phyloP scores from a whole-genome alignment of 1,140 invertebrate genomes.

The Propsilocerus akamusi region DNA sequence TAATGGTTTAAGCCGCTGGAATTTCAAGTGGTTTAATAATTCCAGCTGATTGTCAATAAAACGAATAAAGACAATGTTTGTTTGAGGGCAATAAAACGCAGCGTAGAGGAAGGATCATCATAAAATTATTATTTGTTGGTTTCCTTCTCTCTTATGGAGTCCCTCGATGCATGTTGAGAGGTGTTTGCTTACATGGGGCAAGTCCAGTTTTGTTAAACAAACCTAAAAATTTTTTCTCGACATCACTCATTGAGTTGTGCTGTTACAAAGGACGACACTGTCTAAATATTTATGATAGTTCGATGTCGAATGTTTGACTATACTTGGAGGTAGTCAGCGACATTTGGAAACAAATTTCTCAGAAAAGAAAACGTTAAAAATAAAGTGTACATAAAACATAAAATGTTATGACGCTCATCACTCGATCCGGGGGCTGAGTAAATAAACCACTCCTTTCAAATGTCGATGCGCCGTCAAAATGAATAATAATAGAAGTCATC shows the following conservation, averaged over 20 bases:
- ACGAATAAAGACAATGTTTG: not conserved
- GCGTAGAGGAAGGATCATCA: not conserved
- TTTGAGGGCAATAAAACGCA: not conserved
- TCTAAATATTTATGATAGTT: constrained; percentile 3
- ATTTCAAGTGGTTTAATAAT: no score
- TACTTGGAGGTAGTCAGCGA: not conserved
- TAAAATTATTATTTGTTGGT: constrained; percentile 1
- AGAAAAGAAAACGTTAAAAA: not conserved
- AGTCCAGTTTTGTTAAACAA: not conserved
- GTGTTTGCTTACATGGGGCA: not conserved
- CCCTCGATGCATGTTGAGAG: not conserved
- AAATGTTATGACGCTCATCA: not conserved
- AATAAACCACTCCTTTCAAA: not conserved
- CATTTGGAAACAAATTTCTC: no score
- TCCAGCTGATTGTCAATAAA: no score
- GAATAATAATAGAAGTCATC: no score
- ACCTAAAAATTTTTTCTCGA: not conserved
- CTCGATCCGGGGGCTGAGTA: not conserved
- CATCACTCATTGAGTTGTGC: not conserved
- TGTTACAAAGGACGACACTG: constrained; percentile 3
- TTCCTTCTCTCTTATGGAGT: not conserved
- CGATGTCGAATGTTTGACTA: not conserved
- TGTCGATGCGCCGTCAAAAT: no score
- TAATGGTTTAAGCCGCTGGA: no score
- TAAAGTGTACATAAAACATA: no score